These are phyloP conservation scores for Amphiprion clarkii DNA, from an alignment of 2,797 vertebrate species.

Conservation along the genomic window DNA sequence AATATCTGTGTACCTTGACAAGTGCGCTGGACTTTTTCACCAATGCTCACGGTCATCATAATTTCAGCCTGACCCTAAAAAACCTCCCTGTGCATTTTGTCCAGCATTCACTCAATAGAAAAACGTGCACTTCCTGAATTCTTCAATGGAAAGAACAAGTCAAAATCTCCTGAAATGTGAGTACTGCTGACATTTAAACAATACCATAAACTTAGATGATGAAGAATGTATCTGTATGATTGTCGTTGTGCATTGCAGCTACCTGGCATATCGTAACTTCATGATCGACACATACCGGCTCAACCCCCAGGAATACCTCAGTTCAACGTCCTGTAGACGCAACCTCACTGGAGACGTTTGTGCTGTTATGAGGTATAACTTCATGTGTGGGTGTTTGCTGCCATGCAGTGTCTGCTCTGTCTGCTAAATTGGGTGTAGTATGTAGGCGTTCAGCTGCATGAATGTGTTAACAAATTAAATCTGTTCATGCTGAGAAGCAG, in stretches of 20 bases:
- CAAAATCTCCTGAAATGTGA: constrained; percentile 98
- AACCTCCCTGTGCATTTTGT: neutral
- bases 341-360: constrained; percentile 96
- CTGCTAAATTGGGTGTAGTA: constrained; percentile 17
- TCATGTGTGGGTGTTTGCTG: constrained; percentile 10
- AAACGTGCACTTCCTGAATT: constrained; percentile 95
- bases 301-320: constrained; percentile 97
- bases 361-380: constrained; percentile 91
- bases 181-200: constrained; percentile 57
- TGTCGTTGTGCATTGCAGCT: constrained; percentile 80
- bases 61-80: neutral
- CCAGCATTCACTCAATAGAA: constrained; percentile 95
- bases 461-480: constrained; percentile 30
- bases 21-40: neutral
- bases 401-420: constrained; percentile 2
- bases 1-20: neutral
- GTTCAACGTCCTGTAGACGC: constrained; percentile 93
- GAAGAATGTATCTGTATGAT: neutral
- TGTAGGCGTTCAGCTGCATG: constrained; percentile 24
- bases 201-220: neutral
- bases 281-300: constrained; percentile 98
- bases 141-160: constrained; percentile 98
- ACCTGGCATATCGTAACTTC: constrained; percentile 97
- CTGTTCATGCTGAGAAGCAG: constrained; percentile 13
- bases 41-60: neutral